Percentiles rank a stretch among this genome's conserved stretches.
Conservation (phyloP, 2,113 vertebrate genomes). For the Tychaedon coryphoeus region DNA sequence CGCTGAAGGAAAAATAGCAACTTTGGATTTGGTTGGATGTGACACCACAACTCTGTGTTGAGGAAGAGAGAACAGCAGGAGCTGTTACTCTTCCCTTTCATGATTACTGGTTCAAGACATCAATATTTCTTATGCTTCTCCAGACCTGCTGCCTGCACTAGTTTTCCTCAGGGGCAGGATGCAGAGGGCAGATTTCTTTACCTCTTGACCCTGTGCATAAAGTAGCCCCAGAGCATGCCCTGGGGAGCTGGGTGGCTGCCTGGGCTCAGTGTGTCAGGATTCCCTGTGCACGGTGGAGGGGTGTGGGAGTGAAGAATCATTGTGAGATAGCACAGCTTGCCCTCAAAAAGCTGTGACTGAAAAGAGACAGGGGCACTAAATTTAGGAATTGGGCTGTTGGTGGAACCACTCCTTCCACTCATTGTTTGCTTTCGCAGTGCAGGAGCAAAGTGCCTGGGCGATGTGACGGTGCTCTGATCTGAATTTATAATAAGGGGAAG, state of each 20-base stretch:
- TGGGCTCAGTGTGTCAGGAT: not conserved
- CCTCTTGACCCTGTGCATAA: not conserved
- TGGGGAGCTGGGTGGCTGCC: not conserved
- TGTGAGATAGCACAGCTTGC: conserved; percentile 28
- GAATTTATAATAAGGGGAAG: not conserved
- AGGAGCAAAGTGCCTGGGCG: not conserved
- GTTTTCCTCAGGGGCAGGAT: not conserved
- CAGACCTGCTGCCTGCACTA: not conserved
- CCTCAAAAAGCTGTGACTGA: conserved; percentile 52
- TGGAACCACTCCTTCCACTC: not conserved
- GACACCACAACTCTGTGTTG: not conserved
- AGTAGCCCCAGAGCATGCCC: not conserved
- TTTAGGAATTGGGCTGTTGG: conserved; percentile 28
- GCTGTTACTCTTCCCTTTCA: not conserved
- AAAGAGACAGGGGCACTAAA: conserved; percentile 42
- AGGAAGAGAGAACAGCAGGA: not conserved
- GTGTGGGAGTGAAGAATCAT: not conserved
- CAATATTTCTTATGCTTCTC: not conserved
- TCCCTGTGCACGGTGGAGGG: not conserved
- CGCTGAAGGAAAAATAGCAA: not conserved
- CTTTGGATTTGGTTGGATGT: not conserved
- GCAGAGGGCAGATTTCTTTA: not conserved
- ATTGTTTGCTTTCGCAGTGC: not conserved
- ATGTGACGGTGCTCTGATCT: not conserved
- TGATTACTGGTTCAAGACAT: not conserved